Evolutionary conservation across 2,888 invertebrate genomes (phyloP).

Genomic region (Dorcus hopei): DNA sequence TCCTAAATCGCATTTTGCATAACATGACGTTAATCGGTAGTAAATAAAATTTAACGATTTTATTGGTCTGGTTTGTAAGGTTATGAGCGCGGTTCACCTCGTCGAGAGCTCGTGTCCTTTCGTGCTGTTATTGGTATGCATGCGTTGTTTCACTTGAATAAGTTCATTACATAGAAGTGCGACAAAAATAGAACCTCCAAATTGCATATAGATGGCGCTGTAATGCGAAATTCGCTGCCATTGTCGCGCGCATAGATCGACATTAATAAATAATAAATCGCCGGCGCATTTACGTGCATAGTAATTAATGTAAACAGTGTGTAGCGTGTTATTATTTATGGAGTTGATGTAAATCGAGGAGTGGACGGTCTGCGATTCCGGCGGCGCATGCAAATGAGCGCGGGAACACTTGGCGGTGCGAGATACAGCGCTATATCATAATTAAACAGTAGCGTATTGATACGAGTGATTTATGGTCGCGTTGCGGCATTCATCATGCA

Average conservation of each 20-base stretch:
- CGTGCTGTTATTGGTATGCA: too few relatives aligned
- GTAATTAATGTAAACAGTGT: slow-evolving; percentile 19
- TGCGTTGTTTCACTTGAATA: too few relatives aligned
- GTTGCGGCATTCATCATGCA: slow-evolving; percentile 25
- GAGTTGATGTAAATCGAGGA: slow-evolving; percentile 16
- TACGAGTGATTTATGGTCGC: slow-evolving; percentile 26
- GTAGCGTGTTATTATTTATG: slow-evolving; percentile 15
- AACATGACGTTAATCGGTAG: too few relatives aligned
- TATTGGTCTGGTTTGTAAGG: too few relatives aligned
- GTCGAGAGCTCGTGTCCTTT: too few relatives aligned
- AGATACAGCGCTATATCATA: slow-evolving; percentile 25
- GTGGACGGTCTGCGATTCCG: slow-evolving; percentile 10
- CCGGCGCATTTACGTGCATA: slow-evolving; percentile 12
- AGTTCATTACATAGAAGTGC: too few relatives aligned
- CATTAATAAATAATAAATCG: slow-evolving; percentile 17
- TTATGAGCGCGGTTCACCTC: too few relatives aligned
- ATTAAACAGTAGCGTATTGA: slow-evolving; percentile 30
- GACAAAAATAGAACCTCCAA: too few relatives aligned
- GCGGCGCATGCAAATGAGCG: slow-evolving; percentile 16
- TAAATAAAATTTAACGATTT: too few relatives aligned
- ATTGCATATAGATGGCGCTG: too few relatives aligned
- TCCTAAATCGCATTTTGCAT: too few relatives aligned
- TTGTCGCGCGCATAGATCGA: background rate
- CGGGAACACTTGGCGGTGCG: slow-evolving; percentile 15
- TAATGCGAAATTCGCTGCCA: too few relatives aligned